Evolutionary conservation across 2,113 vertebrate genomes (phyloP).

Genomic region (Eurystomus gularis): DNA sequence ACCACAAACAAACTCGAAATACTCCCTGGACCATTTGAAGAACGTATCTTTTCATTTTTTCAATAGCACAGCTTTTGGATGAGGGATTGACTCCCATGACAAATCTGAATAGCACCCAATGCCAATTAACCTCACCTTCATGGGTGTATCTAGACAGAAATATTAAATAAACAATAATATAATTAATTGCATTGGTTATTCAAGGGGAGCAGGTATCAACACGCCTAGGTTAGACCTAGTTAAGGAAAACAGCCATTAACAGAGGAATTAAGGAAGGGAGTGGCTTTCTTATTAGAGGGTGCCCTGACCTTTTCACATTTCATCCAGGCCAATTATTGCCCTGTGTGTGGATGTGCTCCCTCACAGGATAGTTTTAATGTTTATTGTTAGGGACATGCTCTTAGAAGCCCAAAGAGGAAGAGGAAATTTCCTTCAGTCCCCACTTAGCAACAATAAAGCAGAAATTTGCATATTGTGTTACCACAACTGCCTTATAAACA

Average conservation of each 20-base stretch:
- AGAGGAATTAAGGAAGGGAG: slow-evolving; percentile 44
- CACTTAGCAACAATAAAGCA: neutral
- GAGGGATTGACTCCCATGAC: neutral
- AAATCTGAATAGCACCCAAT: neutral
- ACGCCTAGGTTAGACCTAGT: neutral
- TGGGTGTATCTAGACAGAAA: neutral
- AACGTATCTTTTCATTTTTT: neutral
- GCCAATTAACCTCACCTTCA: neutral
- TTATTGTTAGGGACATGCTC: neutral
- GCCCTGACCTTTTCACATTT: neutral
- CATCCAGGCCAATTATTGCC: neutral
- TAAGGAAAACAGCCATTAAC: slow-evolving; percentile 31
- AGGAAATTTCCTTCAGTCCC: neutral
- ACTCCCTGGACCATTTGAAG: neutral
- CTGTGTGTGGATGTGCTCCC: neutral
- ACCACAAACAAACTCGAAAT: neutral
- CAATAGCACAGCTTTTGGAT: neutral
- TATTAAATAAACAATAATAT: slow-evolving; percentile 13
- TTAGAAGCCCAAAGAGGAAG: neutral
- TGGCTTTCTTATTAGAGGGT: slow-evolving; percentile 46
- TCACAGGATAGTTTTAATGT: neutral
- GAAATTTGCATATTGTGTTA: neutral
- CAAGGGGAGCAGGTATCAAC: neutral
- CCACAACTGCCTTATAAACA: neutral
- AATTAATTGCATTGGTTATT: slow-evolving; percentile 36